These are phyloP conservation scores for Rotaria magnacalcarata DNA, from an alignment of 2,888 invertebrate genomes.

Conservation along the genomic window DNA sequence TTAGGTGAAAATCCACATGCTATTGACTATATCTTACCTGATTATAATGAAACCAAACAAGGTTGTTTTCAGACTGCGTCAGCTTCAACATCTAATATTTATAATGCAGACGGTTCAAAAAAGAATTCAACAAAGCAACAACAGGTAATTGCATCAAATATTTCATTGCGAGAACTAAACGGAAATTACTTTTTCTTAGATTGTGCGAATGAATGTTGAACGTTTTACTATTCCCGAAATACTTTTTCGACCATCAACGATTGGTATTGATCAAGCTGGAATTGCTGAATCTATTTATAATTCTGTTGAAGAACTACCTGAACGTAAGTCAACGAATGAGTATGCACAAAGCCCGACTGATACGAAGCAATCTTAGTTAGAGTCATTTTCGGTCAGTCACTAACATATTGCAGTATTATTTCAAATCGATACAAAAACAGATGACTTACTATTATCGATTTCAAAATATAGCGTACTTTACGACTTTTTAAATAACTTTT, in stretches of 20 bases:
- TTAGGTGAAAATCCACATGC: conserved; percentile 67
- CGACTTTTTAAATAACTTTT: too few species aligned
- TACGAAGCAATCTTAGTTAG: too few species aligned
- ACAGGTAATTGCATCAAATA: neutral
- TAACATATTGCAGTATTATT: too few species aligned
- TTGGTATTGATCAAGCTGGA: conserved; percentile 84
- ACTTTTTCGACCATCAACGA: conserved; percentile 85
- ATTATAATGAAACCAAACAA: conserved; percentile 80
- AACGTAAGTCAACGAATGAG: conserved; percentile 48
- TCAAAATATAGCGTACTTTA: too few species aligned
- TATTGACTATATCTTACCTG: conserved; percentile 88
- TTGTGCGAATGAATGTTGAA: conserved; percentile 82
- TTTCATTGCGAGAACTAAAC: neutral
- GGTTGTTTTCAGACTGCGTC: conserved; percentile 66
- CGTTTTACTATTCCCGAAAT: conserved; percentile 89
- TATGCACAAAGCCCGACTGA: too few species aligned
- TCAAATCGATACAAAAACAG: too few species aligned
- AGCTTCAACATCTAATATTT: neutral
- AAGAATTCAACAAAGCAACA: conserved; percentile 47
- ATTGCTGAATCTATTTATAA: conserved; percentile 80
- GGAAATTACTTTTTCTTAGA: conserved; percentile 63
- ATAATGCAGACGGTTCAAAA: conserved; percentile 14
- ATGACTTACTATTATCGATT: too few species aligned
- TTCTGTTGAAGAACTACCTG: conserved; percentile 62
- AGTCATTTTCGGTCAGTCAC: too few species aligned